Percentiles rank a stretch among this genome's conserved stretches.
These are phyloP conservation scores for Teleiodes luculella DNA, from an alignment of 2,888 invertebrate genomes.

Conservation along the genomic window DNA sequence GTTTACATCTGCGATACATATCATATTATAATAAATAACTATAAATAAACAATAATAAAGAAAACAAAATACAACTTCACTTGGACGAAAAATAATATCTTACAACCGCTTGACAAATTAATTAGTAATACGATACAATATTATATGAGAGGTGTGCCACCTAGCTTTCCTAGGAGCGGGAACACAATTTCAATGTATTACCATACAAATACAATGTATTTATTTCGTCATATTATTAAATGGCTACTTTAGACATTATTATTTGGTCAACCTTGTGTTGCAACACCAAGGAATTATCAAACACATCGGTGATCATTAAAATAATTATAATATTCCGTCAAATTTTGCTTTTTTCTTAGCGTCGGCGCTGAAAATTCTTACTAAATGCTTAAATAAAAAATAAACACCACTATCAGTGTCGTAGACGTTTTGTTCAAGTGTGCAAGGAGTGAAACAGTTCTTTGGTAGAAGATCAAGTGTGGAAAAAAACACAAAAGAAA, in stretches of 20 bases:
- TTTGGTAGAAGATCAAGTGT: not conserved
- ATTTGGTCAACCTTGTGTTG: not conserved
- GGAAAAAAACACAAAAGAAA: too few relatives aligned
- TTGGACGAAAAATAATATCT: constrained; percentile 25
- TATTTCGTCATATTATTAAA: too few relatives aligned
- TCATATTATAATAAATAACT: not conserved
- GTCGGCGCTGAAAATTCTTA: too few relatives aligned
- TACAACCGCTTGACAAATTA: constrained; percentile 24
- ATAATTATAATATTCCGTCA: too few relatives aligned
- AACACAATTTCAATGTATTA: not conserved
- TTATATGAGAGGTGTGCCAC: not conserved
- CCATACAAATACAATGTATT: too few relatives aligned
- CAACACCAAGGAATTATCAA: not conserved
- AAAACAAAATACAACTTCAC: constrained; percentile 12
- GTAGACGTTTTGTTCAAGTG: constrained; percentile 6
- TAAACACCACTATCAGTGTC: not conserved
- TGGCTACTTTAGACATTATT: not conserved
- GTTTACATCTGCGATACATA: constrained; percentile 7
- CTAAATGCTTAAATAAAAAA: too few relatives aligned
- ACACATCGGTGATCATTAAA: too few relatives aligned
- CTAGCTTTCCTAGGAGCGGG: not conserved
- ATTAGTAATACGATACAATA: not conserved
- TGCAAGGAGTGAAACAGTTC: not conserved
- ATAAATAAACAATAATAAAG: too few relatives aligned
- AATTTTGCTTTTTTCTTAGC: too few relatives aligned